phyloP scores from a whole-genome alignment of 2,797 vertebrate species.

The Aplochiton taeniatus region DNA sequence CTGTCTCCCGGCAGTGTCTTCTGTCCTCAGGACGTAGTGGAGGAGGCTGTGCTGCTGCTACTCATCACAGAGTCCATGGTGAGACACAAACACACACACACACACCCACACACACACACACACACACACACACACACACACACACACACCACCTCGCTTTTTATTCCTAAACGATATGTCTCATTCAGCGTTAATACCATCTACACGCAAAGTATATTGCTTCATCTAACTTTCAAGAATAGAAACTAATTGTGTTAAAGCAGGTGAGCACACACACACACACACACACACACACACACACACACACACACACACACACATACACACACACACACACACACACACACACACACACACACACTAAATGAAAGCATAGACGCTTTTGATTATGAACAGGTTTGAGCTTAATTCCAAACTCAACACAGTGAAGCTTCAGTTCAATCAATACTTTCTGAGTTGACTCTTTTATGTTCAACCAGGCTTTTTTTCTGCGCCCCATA shows the following conservation, averaged over 20 bases:
- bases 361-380: neutral
- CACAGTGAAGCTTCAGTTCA: no score
- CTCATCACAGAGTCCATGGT: slow-evolving; percentile 98
- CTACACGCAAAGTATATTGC: no score
- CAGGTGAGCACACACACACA: neutral
- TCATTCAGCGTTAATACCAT: neutral
- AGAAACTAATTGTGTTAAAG: no score
- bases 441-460: no score
- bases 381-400: neutral
- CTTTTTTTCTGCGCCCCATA: slow-evolving; percentile 12
- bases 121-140: slow-evolving; percentile 16
- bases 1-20: slow-evolving; percentile 82
- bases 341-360: slow-evolving; percentile 12
- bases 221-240: no score
- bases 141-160: neutral
- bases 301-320: slow-evolving; percentile 14
- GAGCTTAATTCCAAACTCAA: no score
- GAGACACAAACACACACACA: slow-evolving; percentile 65
- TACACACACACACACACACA: slow-evolving; percentile 6
- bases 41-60: slow-evolving; percentile 94
- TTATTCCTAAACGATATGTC: neutral
- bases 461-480: slow-evolving; percentile 4
- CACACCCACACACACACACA: no score
- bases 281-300: slow-evolving; percentile 4
- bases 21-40: slow-evolving; percentile 96